These are phyloP conservation scores for Ibidorhyncha struthersii DNA, from an alignment of 2,113 vertebrate genomes.

Conservation along the genomic window DNA sequence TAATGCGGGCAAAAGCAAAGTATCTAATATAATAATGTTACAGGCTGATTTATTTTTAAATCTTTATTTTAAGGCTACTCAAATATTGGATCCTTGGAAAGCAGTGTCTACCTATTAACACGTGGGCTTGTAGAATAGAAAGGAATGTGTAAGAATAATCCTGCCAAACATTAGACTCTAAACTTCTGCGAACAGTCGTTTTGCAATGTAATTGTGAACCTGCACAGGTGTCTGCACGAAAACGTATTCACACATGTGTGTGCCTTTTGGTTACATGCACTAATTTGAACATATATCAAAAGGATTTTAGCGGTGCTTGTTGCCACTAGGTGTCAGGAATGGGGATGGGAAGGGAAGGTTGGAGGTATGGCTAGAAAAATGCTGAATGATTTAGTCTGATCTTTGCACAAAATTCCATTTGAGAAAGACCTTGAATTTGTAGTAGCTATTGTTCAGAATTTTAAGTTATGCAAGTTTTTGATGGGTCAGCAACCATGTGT, in stretches of 20 bases:
- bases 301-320: constrained; percentile 54
- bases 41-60: constrained; percentile 59
- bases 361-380: constrained; percentile 20
- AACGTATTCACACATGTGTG: constrained; percentile 45
- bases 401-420: constrained; percentile 71
- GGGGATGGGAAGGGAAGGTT: background rate
- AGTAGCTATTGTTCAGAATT: constrained; percentile 63
- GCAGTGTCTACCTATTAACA: constrained; percentile 58
- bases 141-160: constrained; percentile 55
- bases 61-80: constrained; percentile 66
- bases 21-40: constrained; percentile 64
- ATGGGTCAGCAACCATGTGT: constrained; percentile 72
- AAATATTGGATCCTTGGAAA: constrained; percentile 60
- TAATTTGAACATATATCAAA: constrained; percentile 17
- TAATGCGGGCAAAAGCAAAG: constrained; percentile 57
- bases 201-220: constrained; percentile 60
- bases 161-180: constrained; percentile 36
- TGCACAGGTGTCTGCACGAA: constrained; percentile 65
- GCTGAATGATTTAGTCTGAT: background rate
- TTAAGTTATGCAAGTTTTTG: constrained; percentile 70
- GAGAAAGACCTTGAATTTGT: constrained; percentile 61
- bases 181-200: constrained; percentile 36
- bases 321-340: constrained; percentile 45
- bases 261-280: constrained; percentile 70
- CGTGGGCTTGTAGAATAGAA: constrained; percentile 54